phyloP scores from a whole-genome alignment of 2,888 invertebrate species.

The Plebejus anna region DNA sequence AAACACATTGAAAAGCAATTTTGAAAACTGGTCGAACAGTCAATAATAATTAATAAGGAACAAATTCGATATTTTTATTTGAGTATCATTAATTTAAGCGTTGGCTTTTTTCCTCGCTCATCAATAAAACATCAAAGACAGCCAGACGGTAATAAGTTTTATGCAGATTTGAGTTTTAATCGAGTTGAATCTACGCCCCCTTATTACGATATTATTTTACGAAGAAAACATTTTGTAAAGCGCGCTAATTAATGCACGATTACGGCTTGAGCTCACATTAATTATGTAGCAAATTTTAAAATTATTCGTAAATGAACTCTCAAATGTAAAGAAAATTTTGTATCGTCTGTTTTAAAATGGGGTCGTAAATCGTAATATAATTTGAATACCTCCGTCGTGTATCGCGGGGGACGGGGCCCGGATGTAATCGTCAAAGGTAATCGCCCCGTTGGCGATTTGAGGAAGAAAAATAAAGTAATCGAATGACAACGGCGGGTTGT shows the following conservation, averaged over 20 bases:
- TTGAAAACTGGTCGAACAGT: not conserved
- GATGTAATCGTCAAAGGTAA: not conserved
- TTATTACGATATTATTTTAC: not conserved
- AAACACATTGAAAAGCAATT: no score
- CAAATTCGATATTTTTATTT: not conserved
- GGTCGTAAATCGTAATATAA: not conserved
- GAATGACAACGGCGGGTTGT: not conserved
- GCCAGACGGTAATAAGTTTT: not conserved
- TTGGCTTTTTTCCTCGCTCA: not conserved
- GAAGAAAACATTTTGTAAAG: not conserved
- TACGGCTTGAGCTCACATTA: not conserved
- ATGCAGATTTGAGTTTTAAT: conserved; percentile 3
- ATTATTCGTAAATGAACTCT: not conserved
- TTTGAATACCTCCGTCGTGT: not conserved
- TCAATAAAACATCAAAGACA: conserved; percentile 10
- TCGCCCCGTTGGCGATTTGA: not conserved
- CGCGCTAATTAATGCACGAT: not conserved
- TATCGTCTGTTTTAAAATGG: not conserved
- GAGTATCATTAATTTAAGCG: not conserved
- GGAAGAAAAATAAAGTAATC: not conserved
- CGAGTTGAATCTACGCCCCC: not conserved
- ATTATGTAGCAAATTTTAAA: not conserved
- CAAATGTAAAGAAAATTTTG: not conserved
- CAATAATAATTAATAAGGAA: not conserved
- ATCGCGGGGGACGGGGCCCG: not conserved